Evolutionary conservation across 2,113 vertebrate species (phyloP).

Genomic region (Ibidorhyncha struthersii): DNA sequence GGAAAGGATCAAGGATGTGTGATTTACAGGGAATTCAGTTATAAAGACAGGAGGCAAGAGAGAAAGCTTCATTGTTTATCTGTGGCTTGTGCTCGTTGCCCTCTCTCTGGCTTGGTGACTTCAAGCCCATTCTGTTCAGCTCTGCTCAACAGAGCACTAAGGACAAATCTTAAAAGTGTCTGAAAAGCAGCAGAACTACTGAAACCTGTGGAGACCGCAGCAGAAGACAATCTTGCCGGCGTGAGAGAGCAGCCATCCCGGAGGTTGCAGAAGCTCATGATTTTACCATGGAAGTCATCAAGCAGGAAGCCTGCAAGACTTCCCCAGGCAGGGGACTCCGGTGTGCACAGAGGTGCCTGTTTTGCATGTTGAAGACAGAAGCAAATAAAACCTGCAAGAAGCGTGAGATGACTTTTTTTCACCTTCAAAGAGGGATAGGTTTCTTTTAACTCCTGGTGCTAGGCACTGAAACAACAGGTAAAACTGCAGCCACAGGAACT

Average conservation of each 20-base stretch:
- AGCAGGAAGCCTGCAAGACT: neutral
- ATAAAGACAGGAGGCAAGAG: neutral
- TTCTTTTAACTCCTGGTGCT: slow-evolving; percentile 17
- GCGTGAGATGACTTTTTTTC: neutral
- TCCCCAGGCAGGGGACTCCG: neutral
- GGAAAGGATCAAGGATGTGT: neutral
- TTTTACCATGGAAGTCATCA: neutral
- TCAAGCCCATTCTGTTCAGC: neutral
- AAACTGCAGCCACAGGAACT: neutral
- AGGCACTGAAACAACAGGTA: slow-evolving; percentile 25
- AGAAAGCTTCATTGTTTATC: neutral
- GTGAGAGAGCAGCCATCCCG: neutral
- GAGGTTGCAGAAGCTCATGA: neutral
- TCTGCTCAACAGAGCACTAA: neutral
- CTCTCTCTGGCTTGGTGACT: neutral
- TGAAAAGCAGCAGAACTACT: neutral
- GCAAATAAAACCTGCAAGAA: neutral
- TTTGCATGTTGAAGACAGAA: neutral
- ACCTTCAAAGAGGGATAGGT: neutral
- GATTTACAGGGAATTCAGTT: neutral
- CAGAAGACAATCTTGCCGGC: neutral
- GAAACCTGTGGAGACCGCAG: rapidly evolving
- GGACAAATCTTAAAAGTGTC: neutral
- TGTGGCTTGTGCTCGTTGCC: neutral
- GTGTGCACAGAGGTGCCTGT: neutral